phyloP scores from a whole-genome alignment of 2,797 vertebrate species.

The Paguma larvata region DNA sequence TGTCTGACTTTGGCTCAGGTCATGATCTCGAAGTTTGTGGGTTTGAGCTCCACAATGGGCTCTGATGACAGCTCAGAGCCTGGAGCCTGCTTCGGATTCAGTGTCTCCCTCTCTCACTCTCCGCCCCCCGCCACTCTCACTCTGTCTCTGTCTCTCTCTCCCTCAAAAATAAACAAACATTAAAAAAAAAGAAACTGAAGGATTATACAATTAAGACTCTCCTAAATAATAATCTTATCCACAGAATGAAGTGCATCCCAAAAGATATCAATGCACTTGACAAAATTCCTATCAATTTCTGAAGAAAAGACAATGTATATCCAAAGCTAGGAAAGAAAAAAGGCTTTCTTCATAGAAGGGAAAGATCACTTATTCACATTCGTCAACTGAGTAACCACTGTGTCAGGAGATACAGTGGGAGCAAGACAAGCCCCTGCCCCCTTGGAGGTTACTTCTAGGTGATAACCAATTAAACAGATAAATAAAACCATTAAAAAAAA shows the following conservation, averaged over 20 bases:
- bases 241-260: not conserved
- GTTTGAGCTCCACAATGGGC: no score
- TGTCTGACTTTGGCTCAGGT: no score
- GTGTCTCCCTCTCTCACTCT: no score
- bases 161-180: no score
- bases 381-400: not conserved
- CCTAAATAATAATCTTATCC: not conserved
- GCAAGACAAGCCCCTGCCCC: not conserved
- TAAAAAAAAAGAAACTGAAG: not conserved
- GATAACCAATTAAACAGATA: not conserved
- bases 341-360: not conserved
- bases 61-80: no score
- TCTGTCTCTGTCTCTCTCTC: no score
- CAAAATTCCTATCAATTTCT: slow-evolving; percentile 26
- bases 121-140: no score
- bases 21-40: no score
- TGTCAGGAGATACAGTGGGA: not conserved
- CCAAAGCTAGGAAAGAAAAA: not conserved
- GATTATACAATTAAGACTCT: not conserved
- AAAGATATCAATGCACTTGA: not conserved
- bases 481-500: not conserved
- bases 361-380: not conserved
- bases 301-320: not conserved
- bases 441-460: not conserved
- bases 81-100: no score